phyloP scores from a whole-genome alignment of 53 echinoderm and acorn worm species.

The Antedon mediterranea region DNA sequence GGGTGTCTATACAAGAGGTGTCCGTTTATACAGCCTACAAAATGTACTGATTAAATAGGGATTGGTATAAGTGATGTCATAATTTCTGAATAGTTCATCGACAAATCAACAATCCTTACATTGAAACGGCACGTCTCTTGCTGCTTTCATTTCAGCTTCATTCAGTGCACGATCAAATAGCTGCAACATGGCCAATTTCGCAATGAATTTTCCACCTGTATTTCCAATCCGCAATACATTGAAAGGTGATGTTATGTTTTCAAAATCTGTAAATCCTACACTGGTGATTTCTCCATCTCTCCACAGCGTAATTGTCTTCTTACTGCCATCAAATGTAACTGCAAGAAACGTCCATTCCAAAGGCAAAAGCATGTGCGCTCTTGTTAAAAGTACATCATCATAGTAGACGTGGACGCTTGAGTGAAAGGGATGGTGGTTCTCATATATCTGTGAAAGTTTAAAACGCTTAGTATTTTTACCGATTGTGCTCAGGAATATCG shows the following conservation, averaged over 20 bases:
- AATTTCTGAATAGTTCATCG: no score
- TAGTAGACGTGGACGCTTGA: neutral
- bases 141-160: neutral
- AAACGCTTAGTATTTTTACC: no score
- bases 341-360: neutral
- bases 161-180: neutral
- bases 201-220: neutral
- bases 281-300: neutral
- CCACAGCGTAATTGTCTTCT: neutral
- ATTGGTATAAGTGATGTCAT: no score
- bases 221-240: neutral
- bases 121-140: neutral
- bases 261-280: neutral
- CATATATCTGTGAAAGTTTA: no score
- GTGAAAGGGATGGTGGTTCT: no score
- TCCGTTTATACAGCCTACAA: no score
- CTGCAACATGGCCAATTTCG: neutral
- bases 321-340: neutral
- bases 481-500: no score
- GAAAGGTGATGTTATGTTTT: neutral
- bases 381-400: neutral
- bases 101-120: neutral
- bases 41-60: no score
- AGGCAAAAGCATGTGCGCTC: neutral
- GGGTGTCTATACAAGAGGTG: no score